These are phyloP conservation scores for Solenopsis invicta DNA, from an alignment of 1,140 invertebrate species.

Conservation along the genomic window DNA sequence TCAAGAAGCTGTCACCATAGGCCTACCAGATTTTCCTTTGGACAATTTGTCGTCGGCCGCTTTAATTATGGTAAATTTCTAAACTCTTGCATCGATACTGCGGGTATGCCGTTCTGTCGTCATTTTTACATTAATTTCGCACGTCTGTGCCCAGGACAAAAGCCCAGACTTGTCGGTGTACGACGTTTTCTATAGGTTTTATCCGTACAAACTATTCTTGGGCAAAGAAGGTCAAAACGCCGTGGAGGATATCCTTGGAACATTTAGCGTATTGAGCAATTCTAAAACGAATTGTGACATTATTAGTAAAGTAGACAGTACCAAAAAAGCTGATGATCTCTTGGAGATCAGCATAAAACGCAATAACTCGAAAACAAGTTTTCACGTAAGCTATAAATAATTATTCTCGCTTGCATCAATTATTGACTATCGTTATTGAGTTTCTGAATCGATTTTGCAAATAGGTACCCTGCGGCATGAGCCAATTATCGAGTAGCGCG, in stretches of 20 bases:
- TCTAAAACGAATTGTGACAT: slow-evolving; percentile 1
- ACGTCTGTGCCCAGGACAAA: slow-evolving; percentile 88
- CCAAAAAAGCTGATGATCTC: slow-evolving; percentile 78
- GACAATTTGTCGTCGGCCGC: slow-evolving; percentile 92
- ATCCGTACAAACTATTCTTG: slow-evolving; percentile 94
- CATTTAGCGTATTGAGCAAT: slow-evolving; percentile 87
- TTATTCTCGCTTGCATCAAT: background rate
- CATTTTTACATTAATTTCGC: slow-evolving; percentile 29
- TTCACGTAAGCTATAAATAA: slow-evolving; percentile 81
- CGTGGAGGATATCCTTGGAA: slow-evolving; percentile 90
- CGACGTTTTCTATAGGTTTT: slow-evolving; percentile 91
- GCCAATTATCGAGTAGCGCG: slow-evolving; percentile 36
- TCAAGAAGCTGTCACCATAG: slow-evolving; percentile 90
- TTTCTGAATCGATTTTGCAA: slow-evolving; percentile 52
- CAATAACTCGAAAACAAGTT: slow-evolving; percentile 80
- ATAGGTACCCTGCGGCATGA: slow-evolving; percentile 82
- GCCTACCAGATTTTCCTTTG: slow-evolving; percentile 96
- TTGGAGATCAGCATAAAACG: slow-evolving; percentile 78
- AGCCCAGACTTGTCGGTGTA: slow-evolving; percentile 90
- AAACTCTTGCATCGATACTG: background rate
- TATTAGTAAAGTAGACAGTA: slow-evolving; percentile 28
- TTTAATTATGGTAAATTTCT: slow-evolving; percentile 90
- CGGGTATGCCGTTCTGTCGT: background rate
- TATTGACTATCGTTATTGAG: background rate
- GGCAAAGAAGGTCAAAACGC: slow-evolving; percentile 91